Base-by-base conservation (phyloP, 2,888 invertebrate species). In the Chrysolina haemoptera region DNA sequence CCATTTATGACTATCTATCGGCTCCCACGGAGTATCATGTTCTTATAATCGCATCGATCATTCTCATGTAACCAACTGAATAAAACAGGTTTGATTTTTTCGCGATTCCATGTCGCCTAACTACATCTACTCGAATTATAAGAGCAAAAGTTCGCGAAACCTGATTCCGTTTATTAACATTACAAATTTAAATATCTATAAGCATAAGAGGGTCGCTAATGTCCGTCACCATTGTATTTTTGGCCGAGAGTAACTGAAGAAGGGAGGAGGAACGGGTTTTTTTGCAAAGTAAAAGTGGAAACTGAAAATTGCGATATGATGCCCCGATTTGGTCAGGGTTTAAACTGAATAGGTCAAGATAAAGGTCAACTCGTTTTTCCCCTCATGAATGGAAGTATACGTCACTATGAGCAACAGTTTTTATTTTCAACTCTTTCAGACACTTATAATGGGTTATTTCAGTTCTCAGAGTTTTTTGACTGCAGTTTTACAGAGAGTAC, bases 111-210 rank as follows among this genome's bases (percentile, higher is more conserved):
- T 59, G 16, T 59, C 59, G 59, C 27, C 53, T 10, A 53, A 53
- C 59, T 27, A 59, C n/a, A 35, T 59, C 59, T 35, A 59, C n/a
- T 59, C 27, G 59, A 59, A 59, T 59, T n/a, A 59, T 35, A 27
- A 27, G 27, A 59, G 59, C 59, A 27, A 27, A 53, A 59, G 35
- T 59, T 59, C 59, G 59, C 59, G n/a, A 59, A 59, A 59, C 59
- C 59, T 8, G 59, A 59, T 27, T 59, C n/a, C 27, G 27, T 35
- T 35, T 35, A 27, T 59, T 59, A 59, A 35, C 35, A 59, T 59
- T 20, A 18, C 27, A 35, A 14, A 22, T 27, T 59, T 59, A 16
- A 27, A 27, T 59, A 59, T 35, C 27, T 35, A 27, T 59, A 9
- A 59, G 35, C 27, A 27, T 35, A 9, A 59, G n/a, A n/a, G 27